Evolutionary conservation across 2,797 vertebrate species (phyloP).

Genomic region (Margarornis squamiger): DNA sequence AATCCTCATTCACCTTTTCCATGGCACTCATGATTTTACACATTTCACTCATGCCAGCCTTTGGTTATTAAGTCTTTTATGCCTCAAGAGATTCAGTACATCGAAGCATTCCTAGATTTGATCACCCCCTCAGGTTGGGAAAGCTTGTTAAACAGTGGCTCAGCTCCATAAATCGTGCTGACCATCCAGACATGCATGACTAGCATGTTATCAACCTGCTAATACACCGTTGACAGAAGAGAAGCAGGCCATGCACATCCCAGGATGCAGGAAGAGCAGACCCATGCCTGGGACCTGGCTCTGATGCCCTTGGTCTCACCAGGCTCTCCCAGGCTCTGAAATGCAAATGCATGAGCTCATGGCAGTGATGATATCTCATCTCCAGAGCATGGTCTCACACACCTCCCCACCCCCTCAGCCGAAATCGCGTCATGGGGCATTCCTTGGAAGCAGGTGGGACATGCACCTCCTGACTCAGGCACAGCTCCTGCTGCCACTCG

Average conservation of each 20-base stretch:
- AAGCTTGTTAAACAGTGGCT: neutral
- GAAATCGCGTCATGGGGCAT: neutral
- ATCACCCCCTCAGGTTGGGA: neutral
- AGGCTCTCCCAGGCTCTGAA: neutral
- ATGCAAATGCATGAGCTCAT: neutral
- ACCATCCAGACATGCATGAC: neutral
- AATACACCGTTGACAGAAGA: neutral
- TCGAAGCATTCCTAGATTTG: neutral
- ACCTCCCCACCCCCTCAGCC: neutral
- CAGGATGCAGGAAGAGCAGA: neutral
- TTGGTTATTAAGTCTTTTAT: neutral
- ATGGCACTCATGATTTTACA: neutral
- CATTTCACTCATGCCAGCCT: neutral
- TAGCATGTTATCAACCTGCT: neutral
- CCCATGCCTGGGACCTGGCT: rapidly evolving
- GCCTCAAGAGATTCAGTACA: neutral
- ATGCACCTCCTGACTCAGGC: neutral
- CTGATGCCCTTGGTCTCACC: neutral
- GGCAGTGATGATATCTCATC: slow-evolving; percentile 30
- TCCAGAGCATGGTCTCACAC: neutral
- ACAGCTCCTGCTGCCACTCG: neutral
- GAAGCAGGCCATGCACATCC: neutral
- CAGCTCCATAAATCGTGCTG: neutral
- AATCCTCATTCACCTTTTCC: neutral
- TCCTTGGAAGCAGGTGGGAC: neutral